Evolutionary conservation across 2,888 invertebrate genomes (phyloP).

Genomic region (Polydrusus pterygomalis): DNA sequence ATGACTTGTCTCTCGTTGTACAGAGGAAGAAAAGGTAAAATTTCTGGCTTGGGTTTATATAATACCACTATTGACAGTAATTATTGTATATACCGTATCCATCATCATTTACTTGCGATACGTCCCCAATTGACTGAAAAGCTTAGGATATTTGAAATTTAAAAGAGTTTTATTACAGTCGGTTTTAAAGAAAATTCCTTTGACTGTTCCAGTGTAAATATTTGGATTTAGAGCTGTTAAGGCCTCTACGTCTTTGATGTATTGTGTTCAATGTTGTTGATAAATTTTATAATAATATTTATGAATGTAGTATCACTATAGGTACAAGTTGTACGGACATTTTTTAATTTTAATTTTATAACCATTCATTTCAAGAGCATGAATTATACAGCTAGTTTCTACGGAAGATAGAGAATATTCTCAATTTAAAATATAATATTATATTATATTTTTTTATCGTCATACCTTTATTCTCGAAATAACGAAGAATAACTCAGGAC

Average conservation of each 20-base stretch:
- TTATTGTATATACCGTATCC: not conserved
- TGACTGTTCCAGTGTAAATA: conserved; percentile 35
- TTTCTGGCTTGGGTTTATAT: too few relatives aligned
- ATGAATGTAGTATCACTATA: not conserved
- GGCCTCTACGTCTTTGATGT: conserved; percentile 39
- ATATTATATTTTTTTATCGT: too few relatives aligned
- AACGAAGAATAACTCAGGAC: too few relatives aligned
- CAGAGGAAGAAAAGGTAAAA: too few relatives aligned
- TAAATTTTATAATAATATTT: conserved; percentile 27
- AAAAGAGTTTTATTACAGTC: conserved; percentile 35
- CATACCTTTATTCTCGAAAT: too few relatives aligned
- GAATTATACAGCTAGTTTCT: not conserved
- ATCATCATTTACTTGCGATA: not conserved
- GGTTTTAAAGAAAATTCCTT: conserved; percentile 22
- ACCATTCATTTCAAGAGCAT: not conserved
- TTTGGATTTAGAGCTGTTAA: conserved; percentile 38
- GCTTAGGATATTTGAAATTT: not conserved
- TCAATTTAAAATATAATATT: too few relatives aligned
- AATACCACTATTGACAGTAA: too few relatives aligned
- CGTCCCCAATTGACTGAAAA: not conserved
- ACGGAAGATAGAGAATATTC: too few relatives aligned
- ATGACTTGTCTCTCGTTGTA: too few relatives aligned
- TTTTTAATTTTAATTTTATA: too few relatives aligned
- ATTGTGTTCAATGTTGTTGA: conserved; percentile 48
- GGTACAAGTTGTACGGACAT: too few relatives aligned